Base-by-base conservation (phyloP, 2,888 invertebrate genomes). In the Scrobipalpa costella region DNA sequence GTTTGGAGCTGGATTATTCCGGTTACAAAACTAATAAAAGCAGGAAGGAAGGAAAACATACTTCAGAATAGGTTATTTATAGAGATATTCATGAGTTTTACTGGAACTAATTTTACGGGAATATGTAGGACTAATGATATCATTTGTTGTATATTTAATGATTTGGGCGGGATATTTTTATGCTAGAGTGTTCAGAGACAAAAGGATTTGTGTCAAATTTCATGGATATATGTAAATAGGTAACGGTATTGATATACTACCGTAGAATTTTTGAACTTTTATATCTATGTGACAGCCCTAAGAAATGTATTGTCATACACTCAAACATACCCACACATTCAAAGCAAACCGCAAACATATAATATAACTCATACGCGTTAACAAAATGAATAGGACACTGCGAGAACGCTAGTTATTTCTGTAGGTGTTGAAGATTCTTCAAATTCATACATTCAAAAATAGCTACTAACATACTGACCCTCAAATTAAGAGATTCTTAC, bases 331-430 rank as follows among this genome's bases (percentile, higher is more conserved):
- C 0, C 21, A 50, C 50, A 50, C 50, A 50, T 21, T 17, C 50
- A 50, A 15, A 50, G 5, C 11, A 50, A 50, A 50, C 50, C 50
- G 21, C 50, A 50, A 50, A 50, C 21, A 17, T 17, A 49, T 17
- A 19, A 49, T 17, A 17, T 17, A 49, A 19, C 7, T 49, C 19
- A 50, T 21, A 50, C 8, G 21, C 19, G 50, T 17, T 50, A 19
- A 50, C 50, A 44, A 50, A 21, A 50, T 17, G 50, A 15, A 50
- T 21, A 50, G 50, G 9, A 9, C 6, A 17, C 8, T 50, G 9
- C 49, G 19, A 50, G 50, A 19, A 21, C 9, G 19, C 50, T 17
- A 7, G 21, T 50, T 21, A 50, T 50, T 50, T 50, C 19, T 50
- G 50, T 50, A 50, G 9, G 44, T 44, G 50, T 50, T 50, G 21